A percentile compares a stretch with the other conserved stretches of the same genome.
Evolutionary conservation across 2,797 vertebrate species (phyloP).

Genomic region (Geotrypetes seraphini): DNA sequence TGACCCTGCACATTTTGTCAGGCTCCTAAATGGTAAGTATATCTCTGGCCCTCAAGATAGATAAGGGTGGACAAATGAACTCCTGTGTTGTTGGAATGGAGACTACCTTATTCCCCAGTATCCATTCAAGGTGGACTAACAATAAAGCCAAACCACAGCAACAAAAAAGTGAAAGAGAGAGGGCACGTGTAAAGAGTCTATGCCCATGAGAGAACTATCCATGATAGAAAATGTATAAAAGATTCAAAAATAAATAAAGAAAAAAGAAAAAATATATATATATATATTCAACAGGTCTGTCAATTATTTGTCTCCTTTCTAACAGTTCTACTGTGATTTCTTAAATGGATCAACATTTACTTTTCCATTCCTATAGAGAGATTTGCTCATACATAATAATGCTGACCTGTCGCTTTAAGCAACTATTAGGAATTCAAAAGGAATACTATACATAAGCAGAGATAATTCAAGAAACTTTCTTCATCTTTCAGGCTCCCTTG

Average conservation of each 20-base stretch:
- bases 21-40: no score
- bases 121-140: no score
- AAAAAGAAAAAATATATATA: neutral
- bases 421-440: constrained; percentile 54
- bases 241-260: neutral
- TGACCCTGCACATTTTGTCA: no score
- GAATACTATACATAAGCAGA: constrained; percentile 37
- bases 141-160: no score
- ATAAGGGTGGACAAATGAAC: no score
- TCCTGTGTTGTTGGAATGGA: no score
- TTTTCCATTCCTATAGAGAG: constrained; percentile 33
- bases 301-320: constrained; percentile 32
- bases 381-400: constrained; percentile 15
- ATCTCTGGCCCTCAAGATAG: no score
- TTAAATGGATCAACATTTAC: constrained; percentile 33
- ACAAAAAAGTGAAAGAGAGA: no score
- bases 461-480: constrained; percentile 49
- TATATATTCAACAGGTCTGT: constrained; percentile 4
- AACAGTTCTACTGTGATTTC: constrained; percentile 17
- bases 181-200: no score
- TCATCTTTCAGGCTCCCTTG: no score
- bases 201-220: no score
- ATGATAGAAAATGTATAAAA: neutral
- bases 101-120: no score
- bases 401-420: constrained; percentile 19